phyloP scores from a whole-genome alignment of 1,140 invertebrate species.

The Phenacoccus solenopsis region DNA sequence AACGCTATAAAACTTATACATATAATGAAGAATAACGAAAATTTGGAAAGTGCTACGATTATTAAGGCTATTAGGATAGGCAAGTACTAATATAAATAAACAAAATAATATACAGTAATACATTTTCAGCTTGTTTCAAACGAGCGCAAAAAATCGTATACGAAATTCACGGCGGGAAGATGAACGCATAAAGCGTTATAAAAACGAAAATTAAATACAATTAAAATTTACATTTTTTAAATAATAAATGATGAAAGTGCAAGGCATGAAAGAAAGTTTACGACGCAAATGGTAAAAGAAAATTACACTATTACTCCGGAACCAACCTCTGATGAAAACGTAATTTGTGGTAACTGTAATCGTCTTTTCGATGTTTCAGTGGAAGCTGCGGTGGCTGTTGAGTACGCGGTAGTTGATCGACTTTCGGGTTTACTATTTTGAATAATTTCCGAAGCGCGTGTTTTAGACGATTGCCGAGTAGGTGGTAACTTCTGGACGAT shows the following conservation, averaged over 20 bases:
- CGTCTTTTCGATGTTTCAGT: conserved; percentile 36
- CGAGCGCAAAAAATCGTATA: too few relatives aligned
- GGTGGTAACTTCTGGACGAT: background rate
- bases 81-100: too few relatives aligned
- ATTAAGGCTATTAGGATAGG: too few relatives aligned
- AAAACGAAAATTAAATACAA: background rate
- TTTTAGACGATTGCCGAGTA: conserved; percentile 22
- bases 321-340: conserved; percentile 74
- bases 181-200: background rate
- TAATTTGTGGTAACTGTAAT: conserved; percentile 60
- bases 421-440: background rate
- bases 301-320: conserved; percentile 39
- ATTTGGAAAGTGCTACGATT: too few relatives aligned
- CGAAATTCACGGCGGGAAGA: too few relatives aligned
- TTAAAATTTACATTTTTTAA: too few relatives aligned
- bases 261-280: background rate
- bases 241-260: too few relatives aligned
- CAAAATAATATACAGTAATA: background rate
- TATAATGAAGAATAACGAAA: background rate
- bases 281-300: background rate
- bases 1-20: background rate
- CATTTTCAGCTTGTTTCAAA: background rate
- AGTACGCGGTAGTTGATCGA: background rate
- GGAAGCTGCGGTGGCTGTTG: conserved; percentile 29
- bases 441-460: conserved; percentile 32